These are phyloP conservation scores for Paralinhomoeus sp. DNA, from an alignment of 2,888 invertebrate species.

Conservation along the genomic window DNA sequence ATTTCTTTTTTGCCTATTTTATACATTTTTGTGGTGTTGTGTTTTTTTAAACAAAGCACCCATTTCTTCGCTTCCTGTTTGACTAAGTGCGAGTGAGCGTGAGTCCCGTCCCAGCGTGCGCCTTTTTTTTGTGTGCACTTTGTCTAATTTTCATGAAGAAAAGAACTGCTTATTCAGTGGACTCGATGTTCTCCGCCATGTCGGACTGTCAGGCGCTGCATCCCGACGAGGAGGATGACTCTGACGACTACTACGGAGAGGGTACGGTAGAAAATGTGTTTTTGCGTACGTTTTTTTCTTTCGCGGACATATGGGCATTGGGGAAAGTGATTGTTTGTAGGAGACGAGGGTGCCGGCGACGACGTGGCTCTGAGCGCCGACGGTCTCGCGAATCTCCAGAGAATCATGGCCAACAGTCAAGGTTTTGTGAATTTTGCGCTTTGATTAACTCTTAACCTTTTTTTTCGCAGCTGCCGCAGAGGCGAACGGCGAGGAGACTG, in stretches of 20 bases:
- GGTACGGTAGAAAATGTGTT: not conserved
- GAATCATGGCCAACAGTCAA: slow-evolving; percentile 8
- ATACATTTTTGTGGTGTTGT: slow-evolving; percentile 9
- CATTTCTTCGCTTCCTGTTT: not conserved
- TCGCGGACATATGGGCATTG: no score
- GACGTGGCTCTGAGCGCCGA: slow-evolving; percentile 13
- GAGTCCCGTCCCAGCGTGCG: no score
- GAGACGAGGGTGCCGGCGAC: not conserved
- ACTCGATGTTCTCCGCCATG: slow-evolving; percentile 48
- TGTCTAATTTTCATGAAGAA: not conserved
- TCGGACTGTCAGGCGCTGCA: slow-evolving; percentile 52
- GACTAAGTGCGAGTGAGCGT: not conserved
- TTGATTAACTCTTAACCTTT: no score
- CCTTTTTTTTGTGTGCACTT: not conserved
- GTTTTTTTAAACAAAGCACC: not conserved
- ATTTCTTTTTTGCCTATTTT: no score
- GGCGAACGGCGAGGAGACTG: no score
- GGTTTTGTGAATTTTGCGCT: no score
- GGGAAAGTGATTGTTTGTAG: no score
- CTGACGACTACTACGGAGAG: not conserved
- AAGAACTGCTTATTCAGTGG: slow-evolving; percentile 32
- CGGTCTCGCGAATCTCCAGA: slow-evolving; percentile 14
- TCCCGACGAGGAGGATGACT: slow-evolving; percentile 47
- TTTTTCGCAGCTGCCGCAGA: no score
- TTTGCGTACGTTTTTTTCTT: no score